These are phyloP conservation scores for Diarsia dahlii DNA, from an alignment of 2,888 invertebrate genomes.

Conservation along the genomic window DNA sequence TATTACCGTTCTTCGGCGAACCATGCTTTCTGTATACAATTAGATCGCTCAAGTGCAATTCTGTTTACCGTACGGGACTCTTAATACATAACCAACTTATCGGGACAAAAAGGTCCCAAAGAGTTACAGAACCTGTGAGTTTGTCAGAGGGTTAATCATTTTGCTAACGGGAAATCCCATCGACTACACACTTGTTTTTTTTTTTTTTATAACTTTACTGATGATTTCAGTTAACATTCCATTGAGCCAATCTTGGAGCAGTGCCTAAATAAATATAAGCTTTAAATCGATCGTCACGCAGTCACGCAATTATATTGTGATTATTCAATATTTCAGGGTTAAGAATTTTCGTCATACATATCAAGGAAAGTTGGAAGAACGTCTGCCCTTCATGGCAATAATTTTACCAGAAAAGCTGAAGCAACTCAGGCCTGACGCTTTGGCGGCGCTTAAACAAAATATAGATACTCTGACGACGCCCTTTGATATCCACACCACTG, in stretches of 20 bases:
- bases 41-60: too few relatives aligned
- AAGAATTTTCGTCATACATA: conserved; percentile 95
- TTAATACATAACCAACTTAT: too few relatives aligned
- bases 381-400: conserved; percentile 96
- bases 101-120: too few relatives aligned
- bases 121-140: too few relatives aligned
- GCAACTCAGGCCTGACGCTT: conserved; percentile 90
- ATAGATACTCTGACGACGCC: conserved; percentile 94
- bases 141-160: not conserved
- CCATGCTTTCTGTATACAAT: too few relatives aligned
- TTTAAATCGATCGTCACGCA: not conserved
- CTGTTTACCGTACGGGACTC: too few relatives aligned
- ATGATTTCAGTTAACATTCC: not conserved
- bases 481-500: conserved; percentile 94
- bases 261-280: not conserved
- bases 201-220: not conserved
- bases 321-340: conserved; percentile 89
- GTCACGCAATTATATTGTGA: not conserved
- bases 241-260: not conserved
- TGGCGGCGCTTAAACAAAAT: conserved; percentile 92
- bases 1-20: too few relatives aligned
- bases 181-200: not conserved
- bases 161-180: not conserved
- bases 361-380: conserved; percentile 97
- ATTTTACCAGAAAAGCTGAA: conserved; percentile 94